Percentiles rank a stretch among this genome's conserved stretches.
Conservation (phyloP, 2,888 invertebrate genomes). For the Habroteleia sp. region DNA sequence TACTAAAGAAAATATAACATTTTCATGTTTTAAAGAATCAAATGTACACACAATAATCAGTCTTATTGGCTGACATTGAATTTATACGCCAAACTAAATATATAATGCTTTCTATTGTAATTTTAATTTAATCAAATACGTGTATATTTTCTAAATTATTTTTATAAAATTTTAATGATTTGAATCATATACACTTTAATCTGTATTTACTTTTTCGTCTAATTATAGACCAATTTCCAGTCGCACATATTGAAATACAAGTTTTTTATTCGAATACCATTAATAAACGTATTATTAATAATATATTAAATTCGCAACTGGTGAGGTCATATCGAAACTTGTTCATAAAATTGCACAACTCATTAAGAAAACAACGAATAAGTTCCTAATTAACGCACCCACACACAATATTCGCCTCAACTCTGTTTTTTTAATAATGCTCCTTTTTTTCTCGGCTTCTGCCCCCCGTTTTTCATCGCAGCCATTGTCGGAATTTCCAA, state of each 20-base stretch:
- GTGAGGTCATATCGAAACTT: conserved; percentile 3
- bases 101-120: too few relatives aligned
- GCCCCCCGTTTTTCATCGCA: neutral
- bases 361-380: conserved; percentile 16
- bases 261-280: conserved; percentile 23
- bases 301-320: conserved; percentile 34
- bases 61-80: too few relatives aligned
- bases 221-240: conserved; percentile 32
- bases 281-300: conserved; percentile 44
- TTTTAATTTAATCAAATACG: too few relatives aligned
- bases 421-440: too few relatives aligned
- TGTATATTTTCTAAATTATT: conserved; percentile 15
- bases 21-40: too few relatives aligned
- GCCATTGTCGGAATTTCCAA: neutral
- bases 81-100: too few relatives aligned
- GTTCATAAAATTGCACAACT: conserved; percentile 10
- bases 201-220: conserved; percentile 29
- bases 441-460: conserved; percentile 2
- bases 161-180: conserved; percentile 36
- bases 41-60: too few relatives aligned
- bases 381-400: conserved; percentile 18
- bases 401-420: too few relatives aligned
- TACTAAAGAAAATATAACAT: too few relatives aligned
- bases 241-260: conserved; percentile 22
- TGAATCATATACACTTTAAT: conserved; percentile 24